Evolutionary conservation across 2,888 invertebrate species (phyloP), one percentile per base, ranked within the genome.

Genomic region (Parnassius glacialis): DNA sequence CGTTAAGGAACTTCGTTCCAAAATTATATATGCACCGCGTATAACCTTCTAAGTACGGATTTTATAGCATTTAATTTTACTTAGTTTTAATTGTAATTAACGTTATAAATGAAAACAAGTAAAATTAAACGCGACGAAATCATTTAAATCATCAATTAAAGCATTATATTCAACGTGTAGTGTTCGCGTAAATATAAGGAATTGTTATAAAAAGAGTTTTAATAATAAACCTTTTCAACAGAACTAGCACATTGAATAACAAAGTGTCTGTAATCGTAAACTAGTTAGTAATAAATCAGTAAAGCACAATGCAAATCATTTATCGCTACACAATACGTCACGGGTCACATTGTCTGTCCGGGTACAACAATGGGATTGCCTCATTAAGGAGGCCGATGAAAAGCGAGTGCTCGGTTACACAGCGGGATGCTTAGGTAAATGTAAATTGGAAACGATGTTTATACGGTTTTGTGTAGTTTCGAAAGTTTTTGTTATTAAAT

Each of bases 371-470:
- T 62, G 59, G 61, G 61, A 64, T 67, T 59, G 66, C 58, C 67
- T 69, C 64, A 67, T 69, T 67, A 67, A 65, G 59, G 56, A 43
- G 55, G 52, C 48, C 50, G 61, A 58, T 69, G 65, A 69, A 64
- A 65, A 55, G 65, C 56, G 61, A 61, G 61, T 52, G 64, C 53
- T 62, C 61, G 50, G 64, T 69, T 66, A 65, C 62, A 47, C 56
- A 25, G 44, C 52, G 59, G 66, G 62, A 45, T 57, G 61, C 52
- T 54, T 62, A 20, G 25, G 43, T 16, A 41, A 41, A 43, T 43
- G 11, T 43, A 43, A 47, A 47, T 47, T 47, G 48, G n/a, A 48
- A 13, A 48, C 13, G 47, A 7, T 13, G 13, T 48, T n/a, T 48
- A 13, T 10, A 48, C 13, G 16, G n/a, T 9, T 10, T 13, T n/a